Evolutionary conservation across 2,888 invertebrate genomes (phyloP).

Genomic region (Andrena chrysosceles): DNA sequence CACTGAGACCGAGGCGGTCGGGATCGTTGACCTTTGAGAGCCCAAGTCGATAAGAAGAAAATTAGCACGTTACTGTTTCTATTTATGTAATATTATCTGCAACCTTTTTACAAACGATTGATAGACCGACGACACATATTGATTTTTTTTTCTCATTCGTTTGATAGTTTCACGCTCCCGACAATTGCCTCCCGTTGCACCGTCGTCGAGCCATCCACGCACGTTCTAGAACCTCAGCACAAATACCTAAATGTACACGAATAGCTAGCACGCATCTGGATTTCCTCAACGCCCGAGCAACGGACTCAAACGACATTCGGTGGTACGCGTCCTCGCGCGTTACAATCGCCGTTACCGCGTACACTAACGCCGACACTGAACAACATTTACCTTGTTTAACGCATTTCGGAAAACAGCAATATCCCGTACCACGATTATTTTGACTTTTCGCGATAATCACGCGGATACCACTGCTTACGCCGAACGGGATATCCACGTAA

Average conservation of each 20-base stretch:
- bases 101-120: conserved; percentile 50
- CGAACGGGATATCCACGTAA: conserved; percentile 74
- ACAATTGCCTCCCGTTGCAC: conserved; percentile 19
- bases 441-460: conserved; percentile 72
- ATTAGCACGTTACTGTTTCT: conserved; percentile 58
- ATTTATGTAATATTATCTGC: conserved; percentile 71
- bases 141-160: conserved; percentile 46
- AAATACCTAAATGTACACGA: conserved; percentile 55
- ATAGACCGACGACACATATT: conserved; percentile 46
- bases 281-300: conserved; percentile 64
- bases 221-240: conserved; percentile 45
- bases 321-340: conserved; percentile 29
- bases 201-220: conserved; percentile 20
- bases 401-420: conserved; percentile 68
- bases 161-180: conserved; percentile 23
- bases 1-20: conserved; percentile 2
- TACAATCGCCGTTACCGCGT: background rate
- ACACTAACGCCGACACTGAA: conserved; percentile 30
- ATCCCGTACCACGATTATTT: conserved; percentile 64
- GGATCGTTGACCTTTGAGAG: conserved; percentile 40
- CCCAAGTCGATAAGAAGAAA: conserved; percentile 41
- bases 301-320: conserved; percentile 49
- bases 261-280: conserved; percentile 71
- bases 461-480: conserved; percentile 73
- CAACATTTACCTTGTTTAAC: conserved; percentile 68